phyloP scores from a whole-genome alignment of 2,113 vertebrate species.

The Sigmodon hispidus region DNA sequence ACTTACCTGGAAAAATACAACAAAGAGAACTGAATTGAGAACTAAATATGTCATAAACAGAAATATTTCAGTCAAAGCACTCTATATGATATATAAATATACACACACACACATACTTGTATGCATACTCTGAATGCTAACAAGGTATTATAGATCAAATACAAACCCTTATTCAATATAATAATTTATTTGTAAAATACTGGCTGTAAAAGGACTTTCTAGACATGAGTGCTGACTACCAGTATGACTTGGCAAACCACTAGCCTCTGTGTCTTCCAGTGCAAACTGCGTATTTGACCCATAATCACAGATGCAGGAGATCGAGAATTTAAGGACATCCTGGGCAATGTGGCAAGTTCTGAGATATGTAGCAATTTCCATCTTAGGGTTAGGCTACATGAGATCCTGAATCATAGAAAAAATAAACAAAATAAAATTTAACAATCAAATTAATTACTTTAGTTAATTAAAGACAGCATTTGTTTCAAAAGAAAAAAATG shows the following conservation, averaged over 20 bases:
- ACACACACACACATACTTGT: neutral
- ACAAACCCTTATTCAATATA: neutral
- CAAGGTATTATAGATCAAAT: neutral
- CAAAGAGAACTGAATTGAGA: constrained; percentile 14
- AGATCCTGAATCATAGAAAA: neutral
- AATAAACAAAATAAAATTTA: neutral
- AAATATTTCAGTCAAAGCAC: constrained; percentile 32
- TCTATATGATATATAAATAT: neutral
- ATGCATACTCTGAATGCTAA: neutral
- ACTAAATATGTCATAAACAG: neutral
- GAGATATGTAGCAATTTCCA: neutral
- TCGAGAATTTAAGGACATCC: neutral
- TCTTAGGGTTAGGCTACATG: neutral
- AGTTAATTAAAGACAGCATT: neutral
- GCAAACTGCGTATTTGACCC: neutral
- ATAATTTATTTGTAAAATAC: neutral
- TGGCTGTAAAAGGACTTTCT: neutral
- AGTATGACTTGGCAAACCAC: neutral
- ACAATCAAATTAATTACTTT: neutral
- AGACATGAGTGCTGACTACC: neutral
- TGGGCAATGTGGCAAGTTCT: neutral
- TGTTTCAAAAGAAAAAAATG: neutral
- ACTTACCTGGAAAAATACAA: neutral
- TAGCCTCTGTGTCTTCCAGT: neutral
- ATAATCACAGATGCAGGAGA: neutral